phyloP scores from a whole-genome alignment of 2,113 vertebrate genomes.

The Smithornis capensis region DNA sequence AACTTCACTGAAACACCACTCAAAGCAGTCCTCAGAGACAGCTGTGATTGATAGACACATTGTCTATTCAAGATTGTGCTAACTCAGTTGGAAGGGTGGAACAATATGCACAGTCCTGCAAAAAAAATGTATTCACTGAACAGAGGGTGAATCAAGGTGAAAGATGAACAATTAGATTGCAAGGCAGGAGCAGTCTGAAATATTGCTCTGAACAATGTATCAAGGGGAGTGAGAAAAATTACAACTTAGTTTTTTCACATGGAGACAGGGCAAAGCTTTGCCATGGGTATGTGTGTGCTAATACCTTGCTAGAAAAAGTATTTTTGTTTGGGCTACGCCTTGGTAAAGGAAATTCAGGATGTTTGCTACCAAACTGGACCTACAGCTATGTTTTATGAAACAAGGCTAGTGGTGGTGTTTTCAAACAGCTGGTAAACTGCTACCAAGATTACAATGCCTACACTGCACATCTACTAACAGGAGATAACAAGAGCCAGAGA shows the following conservation, averaged over 20 bases:
- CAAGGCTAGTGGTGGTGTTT: not conserved
- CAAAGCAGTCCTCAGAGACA: slow-evolving; percentile 10
- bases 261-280: not conserved
- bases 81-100: slow-evolving; percentile 27
- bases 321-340: not conserved
- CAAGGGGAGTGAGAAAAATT: not conserved
- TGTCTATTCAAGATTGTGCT: slow-evolving; percentile 12
- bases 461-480: not conserved
- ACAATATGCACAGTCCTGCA: not conserved
- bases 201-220: not conserved
- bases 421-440: not conserved
- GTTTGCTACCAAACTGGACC: not conserved
- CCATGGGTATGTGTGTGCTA: not conserved
- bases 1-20: not conserved
- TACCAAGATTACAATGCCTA: not conserved
- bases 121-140: not conserved
- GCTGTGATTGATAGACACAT: slow-evolving; percentile 18
- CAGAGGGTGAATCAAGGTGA: slow-evolving; percentile 5
- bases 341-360: not conserved
- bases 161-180: not conserved
- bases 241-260: not conserved
- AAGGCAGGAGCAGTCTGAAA: not conserved
- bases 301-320: not conserved
- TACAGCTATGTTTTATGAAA: not conserved
- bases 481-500: not conserved